Evolutionary conservation across 2,888 invertebrate species (phyloP).

Genomic region (Aleiodes leptofemur): DNA sequence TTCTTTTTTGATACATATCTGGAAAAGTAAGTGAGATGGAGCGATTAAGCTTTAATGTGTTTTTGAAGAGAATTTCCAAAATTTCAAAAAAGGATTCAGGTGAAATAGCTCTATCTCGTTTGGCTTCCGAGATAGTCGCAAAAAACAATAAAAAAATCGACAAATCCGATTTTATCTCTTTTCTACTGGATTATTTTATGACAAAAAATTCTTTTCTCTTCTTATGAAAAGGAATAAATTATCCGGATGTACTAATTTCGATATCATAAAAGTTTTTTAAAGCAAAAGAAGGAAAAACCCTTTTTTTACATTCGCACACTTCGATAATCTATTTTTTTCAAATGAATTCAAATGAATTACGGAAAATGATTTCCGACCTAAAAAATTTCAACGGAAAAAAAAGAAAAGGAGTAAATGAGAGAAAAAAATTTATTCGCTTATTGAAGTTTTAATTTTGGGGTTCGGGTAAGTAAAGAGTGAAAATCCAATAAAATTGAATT

Average conservation of each 20-base stretch:
- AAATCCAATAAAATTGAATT: constrained; percentile 43
- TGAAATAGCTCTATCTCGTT: too few relatives aligned
- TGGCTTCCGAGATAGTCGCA: too few relatives aligned
- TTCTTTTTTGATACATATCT: too few relatives aligned
- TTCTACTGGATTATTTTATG: constrained; percentile 10
- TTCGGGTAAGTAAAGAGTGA: constrained; percentile 15
- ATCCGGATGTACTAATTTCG: constrained; percentile 31
- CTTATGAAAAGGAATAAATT: constrained; percentile 38
- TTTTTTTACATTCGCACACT: constrained; percentile 2
- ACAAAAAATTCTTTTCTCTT: constrained; percentile 28
- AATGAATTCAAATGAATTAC: not conserved
- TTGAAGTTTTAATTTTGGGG: constrained; percentile 36
- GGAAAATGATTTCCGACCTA: constrained; percentile 11
- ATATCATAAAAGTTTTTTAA: constrained; percentile 1
- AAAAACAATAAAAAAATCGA: too few relatives aligned
- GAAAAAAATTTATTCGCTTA: constrained; percentile 22
- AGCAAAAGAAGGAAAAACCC: not conserved
- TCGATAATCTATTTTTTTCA: not conserved
- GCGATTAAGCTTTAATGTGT: too few relatives aligned
- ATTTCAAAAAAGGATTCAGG: too few relatives aligned
- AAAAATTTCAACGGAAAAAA: constrained; percentile 4
- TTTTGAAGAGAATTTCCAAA: too few relatives aligned
- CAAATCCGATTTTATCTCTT: not conserved
- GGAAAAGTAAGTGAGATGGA: too few relatives aligned
- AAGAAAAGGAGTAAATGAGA: not conserved